Conservation (phyloP, 2,797 vertebrate species). For the Hozukius guyotensis region DNA sequence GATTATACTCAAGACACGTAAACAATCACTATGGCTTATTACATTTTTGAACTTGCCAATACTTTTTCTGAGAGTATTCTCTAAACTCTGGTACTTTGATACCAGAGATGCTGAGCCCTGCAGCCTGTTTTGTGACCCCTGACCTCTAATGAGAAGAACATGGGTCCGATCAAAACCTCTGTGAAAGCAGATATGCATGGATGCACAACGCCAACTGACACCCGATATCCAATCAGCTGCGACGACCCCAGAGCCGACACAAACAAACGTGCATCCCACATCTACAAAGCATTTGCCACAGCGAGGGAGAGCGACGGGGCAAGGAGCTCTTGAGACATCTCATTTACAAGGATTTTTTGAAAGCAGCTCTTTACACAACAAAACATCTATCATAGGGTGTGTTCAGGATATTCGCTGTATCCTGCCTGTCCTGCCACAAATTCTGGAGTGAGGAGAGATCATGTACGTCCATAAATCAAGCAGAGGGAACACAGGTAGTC, state of each 20-base stretch:
- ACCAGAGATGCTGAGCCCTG: background rate
- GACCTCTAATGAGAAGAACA: conserved; percentile 36
- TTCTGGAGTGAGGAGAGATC: conserved; percentile 53
- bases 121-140: conserved; percentile 9
- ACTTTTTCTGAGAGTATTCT: background rate
- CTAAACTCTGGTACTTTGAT: background rate
- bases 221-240: conserved; percentile 34
- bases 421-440: conserved; percentile 54
- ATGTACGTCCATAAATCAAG: conserved; percentile 76
- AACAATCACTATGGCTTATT: background rate
- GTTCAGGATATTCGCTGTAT: conserved; percentile 44
- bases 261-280: conserved; percentile 7
- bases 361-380: conserved; percentile 21
- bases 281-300: background rate
- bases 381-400: conserved; percentile 59
- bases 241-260: background rate
- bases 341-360: conserved; percentile 16
- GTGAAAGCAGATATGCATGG: conserved; percentile 36
- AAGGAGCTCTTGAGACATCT: conserved; percentile 1
- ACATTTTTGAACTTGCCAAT: background rate
- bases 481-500: conserved; percentile 68
- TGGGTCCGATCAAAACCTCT: conserved; percentile 31
- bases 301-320: background rate
- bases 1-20: background rate
- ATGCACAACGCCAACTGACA: conserved; percentile 21